Percentiles rank a stretch among this genome's conserved stretches.
Evolutionary conservation across 2,113 vertebrate genomes (phyloP).

Genomic region (Ptyas mucosa): DNA sequence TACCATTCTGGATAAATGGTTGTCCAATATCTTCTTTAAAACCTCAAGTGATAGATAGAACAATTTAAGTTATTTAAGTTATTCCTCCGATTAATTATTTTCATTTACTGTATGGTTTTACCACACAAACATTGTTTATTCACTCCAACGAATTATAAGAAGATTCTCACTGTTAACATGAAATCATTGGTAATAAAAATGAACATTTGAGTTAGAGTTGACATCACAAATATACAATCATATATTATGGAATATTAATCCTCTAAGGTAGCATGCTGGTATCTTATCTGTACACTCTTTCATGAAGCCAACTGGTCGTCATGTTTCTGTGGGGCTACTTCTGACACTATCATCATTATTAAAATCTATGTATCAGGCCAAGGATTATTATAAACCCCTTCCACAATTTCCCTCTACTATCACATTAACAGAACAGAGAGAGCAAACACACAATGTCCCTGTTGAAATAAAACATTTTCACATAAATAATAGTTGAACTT

Average conservation of each 20-base stretch:
- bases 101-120: background rate
- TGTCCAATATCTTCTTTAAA: background rate
- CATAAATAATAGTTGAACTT: background rate
- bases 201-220: background rate
- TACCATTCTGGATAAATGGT: background rate
- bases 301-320: background rate
- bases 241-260: background rate
- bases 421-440: background rate
- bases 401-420: background rate
- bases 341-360: background rate
- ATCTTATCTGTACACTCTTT: background rate
- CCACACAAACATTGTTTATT: background rate
- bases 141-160: background rate
- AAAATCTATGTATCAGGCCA: background rate
- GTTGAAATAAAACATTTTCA: background rate
- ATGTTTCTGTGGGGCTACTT: background rate
- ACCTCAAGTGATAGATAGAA: background rate
- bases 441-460: background rate
- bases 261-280: background rate
- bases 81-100: background rate
- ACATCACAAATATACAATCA: background rate
- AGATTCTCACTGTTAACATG: background rate
- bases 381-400: background rate
- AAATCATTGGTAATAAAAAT: background rate
- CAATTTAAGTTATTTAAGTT: too few species aligned